Percentiles rank a stretch among this genome's conserved stretches.
phyloP scores from a whole-genome alignment of 2,113 vertebrate genomes.

The Sceloporus undulatus region DNA sequence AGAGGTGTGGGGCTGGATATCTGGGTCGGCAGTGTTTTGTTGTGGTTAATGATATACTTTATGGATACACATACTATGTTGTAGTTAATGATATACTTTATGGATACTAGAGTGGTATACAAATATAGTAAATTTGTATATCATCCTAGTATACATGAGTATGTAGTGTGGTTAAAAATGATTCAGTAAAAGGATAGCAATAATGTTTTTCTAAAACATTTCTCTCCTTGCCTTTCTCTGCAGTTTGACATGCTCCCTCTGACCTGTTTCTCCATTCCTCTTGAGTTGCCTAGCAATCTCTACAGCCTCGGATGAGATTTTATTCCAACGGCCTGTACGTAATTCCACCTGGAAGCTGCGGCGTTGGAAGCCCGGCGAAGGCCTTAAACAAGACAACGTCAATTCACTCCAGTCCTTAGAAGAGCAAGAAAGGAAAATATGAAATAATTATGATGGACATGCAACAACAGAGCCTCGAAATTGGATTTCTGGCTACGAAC shows the following conservation, averaged over 20 bases:
- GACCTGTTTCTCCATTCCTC: conserved; percentile 55
- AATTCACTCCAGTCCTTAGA: conserved; percentile 14
- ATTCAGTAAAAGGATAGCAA: too few species aligned
- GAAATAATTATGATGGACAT: neutral
- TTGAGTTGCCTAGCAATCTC: conserved; percentile 69
- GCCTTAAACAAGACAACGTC: conserved; percentile 13
- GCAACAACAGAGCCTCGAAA: conserved; percentile 17
- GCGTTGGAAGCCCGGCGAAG: neutral
- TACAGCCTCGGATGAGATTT: conserved; percentile 59
- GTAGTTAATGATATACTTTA: too few species aligned
- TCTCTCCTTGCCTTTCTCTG: conserved; percentile 31
- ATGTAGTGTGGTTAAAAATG: too few species aligned
- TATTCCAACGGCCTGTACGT: conserved; percentile 42
- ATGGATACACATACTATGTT: too few species aligned
- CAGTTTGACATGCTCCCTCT: conserved; percentile 44
- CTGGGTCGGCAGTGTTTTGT: too few species aligned
- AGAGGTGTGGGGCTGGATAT: too few species aligned
- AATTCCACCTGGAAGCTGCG: conserved; percentile 42
- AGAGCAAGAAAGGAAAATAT: neutral
- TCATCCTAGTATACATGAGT: too few species aligned
- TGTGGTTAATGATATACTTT: too few species aligned
- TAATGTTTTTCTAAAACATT: neutral
- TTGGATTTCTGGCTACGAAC: fast-evolving
- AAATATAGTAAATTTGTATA: too few species aligned
- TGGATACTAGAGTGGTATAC: too few species aligned